Evolutionary conservation across 2,888 invertebrate genomes (phyloP).

Genomic region (Malthinus flaveolus): DNA sequence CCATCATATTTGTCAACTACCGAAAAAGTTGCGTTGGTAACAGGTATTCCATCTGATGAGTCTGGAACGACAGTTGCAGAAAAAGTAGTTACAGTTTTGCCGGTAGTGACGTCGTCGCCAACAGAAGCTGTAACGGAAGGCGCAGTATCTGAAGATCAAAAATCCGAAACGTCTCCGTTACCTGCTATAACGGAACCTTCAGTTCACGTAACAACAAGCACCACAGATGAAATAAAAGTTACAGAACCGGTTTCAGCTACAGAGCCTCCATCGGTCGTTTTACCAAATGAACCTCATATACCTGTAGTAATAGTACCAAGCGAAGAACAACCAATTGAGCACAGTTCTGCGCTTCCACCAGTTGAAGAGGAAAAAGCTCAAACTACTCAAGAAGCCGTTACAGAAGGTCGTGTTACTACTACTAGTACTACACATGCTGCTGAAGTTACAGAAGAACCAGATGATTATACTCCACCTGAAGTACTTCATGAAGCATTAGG

Average conservation of each 20-base stretch:
- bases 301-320: neutral
- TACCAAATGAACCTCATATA: slow-evolving; percentile 12
- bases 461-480: neutral
- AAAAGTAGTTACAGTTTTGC: slow-evolving; percentile 1
- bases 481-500: neutral
- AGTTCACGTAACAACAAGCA: slow-evolving; percentile 11
- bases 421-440: neutral
- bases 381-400: neutral
- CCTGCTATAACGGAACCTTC: neutral
- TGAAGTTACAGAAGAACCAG: slow-evolving; percentile 31
- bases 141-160: slow-evolving; percentile 1
- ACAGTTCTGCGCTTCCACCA: neutral
- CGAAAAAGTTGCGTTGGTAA: neutral
- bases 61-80: neutral
- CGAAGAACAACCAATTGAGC: neutral
- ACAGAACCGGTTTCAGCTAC: slow-evolving; percentile 10
- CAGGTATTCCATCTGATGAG: neutral
- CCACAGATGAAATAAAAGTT: slow-evolving; percentile 6
- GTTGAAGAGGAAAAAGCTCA: neutral
- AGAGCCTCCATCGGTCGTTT: slow-evolving; percentile 8
- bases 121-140: neutral
- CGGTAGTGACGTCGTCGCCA: neutral
- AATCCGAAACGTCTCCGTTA: neutral
- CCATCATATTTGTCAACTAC: neutral
- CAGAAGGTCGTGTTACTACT: neutral